Evolutionary conservation across 2,888 invertebrate genomes (phyloP).

Genomic region (Lithophane semibrunnea): DNA sequence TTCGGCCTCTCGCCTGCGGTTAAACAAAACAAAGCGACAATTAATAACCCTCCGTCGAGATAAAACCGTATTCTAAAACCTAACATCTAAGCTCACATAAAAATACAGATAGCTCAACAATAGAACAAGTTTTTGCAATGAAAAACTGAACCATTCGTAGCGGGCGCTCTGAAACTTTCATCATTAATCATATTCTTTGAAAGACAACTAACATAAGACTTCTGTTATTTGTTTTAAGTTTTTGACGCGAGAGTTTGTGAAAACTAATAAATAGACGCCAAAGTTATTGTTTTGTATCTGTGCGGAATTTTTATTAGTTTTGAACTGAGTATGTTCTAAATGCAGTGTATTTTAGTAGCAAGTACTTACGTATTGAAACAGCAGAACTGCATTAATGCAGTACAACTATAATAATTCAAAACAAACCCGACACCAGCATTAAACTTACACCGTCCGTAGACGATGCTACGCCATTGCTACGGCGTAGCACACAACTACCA

Average conservation of each 20-base stretch:
- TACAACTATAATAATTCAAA: conserved; percentile 39
- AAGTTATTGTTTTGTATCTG: conserved; percentile 14
- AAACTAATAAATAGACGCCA: conserved; percentile 4
- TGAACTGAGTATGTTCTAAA: neutral
- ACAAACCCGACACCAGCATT: conserved; percentile 44
- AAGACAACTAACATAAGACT: conserved; percentile 51
- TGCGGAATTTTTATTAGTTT: conserved; percentile 3
- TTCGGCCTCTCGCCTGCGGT: conserved; percentile 29
- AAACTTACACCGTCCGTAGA: conserved; percentile 52
- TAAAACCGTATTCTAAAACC: conserved; percentile 15
- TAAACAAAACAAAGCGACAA: conserved; percentile 45
- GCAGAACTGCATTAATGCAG: conserved; percentile 12
- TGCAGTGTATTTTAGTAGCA: neutral
- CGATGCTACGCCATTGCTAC: conserved; percentile 56
- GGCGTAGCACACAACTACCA: conserved; percentile 54
- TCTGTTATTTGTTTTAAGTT: conserved; percentile 51
- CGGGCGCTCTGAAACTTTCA: conserved; percentile 51
- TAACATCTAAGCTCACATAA: conserved; percentile 28
- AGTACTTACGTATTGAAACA: neutral
- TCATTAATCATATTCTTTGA: conserved; percentile 64
- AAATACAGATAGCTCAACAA: conserved; percentile 47
- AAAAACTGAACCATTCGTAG: conserved; percentile 52
- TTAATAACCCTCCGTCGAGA: conserved; percentile 45
- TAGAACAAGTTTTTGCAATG: conserved; percentile 46
- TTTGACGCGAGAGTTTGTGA: conserved; percentile 13